Evolutionary conservation across 2,888 invertebrate genomes (phyloP).

Genomic region (Amaurobius ferox): DNA sequence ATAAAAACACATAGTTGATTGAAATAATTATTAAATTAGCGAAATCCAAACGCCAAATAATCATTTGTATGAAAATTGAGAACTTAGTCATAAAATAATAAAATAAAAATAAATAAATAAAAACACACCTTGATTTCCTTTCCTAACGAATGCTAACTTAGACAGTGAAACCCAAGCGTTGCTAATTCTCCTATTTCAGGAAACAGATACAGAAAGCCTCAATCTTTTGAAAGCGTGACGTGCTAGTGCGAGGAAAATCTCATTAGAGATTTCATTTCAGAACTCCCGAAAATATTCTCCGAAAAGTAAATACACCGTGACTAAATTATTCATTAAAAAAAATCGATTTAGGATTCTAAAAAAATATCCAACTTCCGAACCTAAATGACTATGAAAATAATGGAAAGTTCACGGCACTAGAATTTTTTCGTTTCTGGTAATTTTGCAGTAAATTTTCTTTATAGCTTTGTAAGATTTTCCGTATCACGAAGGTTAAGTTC

Average conservation of each 20-base stretch:
- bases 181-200: neutral
- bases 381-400: neutral
- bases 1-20: too few relatives aligned
- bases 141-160: neutral
- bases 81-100: too few relatives aligned
- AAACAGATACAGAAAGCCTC: too few relatives aligned
- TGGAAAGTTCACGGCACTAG: neutral
- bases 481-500: neutral
- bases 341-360: neutral
- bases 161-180: neutral
- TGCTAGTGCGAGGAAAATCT: neutral
- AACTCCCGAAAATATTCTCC: neutral
- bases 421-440: neutral
- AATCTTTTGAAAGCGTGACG: neutral
- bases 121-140: too few relatives aligned
- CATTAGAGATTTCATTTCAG: neutral
- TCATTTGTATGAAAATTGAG: too few relatives aligned
- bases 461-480: neutral
- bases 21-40: too few relatives aligned
- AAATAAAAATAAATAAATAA: too few relatives aligned
- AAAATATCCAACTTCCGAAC: neutral
- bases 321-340: neutral
- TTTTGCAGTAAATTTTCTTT: neutral
- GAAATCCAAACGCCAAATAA: too few relatives aligned
- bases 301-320: neutral